Percentiles rank a stretch among this genome's conserved stretches.
Conservation (phyloP, 2,888 invertebrate species). For the Drosophila kambysellisi region DNA sequence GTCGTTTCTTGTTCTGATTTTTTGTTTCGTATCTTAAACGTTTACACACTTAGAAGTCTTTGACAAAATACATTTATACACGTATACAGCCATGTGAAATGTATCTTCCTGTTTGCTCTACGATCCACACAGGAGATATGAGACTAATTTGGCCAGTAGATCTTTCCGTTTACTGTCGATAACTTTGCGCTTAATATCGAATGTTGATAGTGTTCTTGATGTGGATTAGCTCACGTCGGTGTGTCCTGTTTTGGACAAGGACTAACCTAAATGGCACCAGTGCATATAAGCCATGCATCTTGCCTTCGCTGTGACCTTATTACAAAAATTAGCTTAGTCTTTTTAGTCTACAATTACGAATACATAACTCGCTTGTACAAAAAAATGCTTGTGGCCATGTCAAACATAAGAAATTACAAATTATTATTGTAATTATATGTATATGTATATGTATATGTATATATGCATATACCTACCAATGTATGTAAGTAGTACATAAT, state of each 20-base stretch:
- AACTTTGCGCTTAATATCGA: constrained; percentile 39
- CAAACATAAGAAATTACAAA: constrained; percentile 54
- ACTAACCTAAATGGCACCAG: constrained; percentile 30
- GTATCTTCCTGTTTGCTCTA: constrained; percentile 42
- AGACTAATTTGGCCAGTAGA: constrained; percentile 73
- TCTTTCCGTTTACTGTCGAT: constrained; percentile 23
- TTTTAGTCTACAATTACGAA: constrained; percentile 44
- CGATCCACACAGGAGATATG: constrained; percentile 37
- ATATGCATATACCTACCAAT: constrained; percentile 32
- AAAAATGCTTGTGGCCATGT: constrained; percentile 29
- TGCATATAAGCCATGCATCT: constrained; percentile 5
- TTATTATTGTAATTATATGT: constrained; percentile 35
- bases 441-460: constrained; percentile 13
- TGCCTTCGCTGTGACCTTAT: constrained; percentile 57
- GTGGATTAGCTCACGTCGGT: constrained; percentile 15
- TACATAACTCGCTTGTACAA: constrained; percentile 35
- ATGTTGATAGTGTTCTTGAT: constrained; percentile 16
- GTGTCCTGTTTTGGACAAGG: constrained; percentile 17
- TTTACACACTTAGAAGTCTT: constrained; percentile 78
- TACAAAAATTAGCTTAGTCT: constrained; percentile 65
- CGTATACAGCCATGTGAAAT: constrained; percentile 65
- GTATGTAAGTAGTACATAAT: constrained; percentile 19
- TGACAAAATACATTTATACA: constrained; percentile 74
- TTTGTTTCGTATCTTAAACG: constrained; percentile 40
- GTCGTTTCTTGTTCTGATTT: constrained; percentile 24